phyloP scores from a whole-genome alignment of 2,797 vertebrate genomes.

The Sardinella longiceps region DNA sequence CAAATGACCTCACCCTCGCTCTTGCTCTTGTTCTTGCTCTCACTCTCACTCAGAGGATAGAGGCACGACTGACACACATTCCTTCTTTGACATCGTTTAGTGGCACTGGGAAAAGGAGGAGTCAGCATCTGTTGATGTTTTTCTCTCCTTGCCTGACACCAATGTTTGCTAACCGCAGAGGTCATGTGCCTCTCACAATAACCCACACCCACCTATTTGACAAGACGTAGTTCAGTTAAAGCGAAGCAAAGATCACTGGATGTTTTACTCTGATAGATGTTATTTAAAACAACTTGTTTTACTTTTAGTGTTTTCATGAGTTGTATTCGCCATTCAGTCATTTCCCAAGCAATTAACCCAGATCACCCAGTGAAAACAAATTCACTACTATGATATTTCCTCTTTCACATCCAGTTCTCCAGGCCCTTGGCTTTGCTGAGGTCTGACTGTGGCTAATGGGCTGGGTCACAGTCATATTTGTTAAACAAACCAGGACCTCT shows the following conservation, averaged over 20 bases:
- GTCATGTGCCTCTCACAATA: background rate
- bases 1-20: background rate
- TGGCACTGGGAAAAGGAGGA: background rate
- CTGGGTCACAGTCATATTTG: slow-evolving; percentile 27
- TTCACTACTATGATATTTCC: background rate
- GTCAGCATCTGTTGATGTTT: background rate
- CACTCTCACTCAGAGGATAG: background rate
- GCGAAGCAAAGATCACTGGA: background rate
- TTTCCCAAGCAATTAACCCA: background rate
- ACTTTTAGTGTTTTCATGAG: background rate
- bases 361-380: background rate
- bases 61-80: background rate
- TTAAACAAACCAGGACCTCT: background rate
- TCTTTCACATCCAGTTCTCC: background rate
- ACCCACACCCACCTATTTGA: background rate
- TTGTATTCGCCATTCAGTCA: background rate
- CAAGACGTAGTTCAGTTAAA: background rate
- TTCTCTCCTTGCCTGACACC: background rate
- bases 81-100: background rate
- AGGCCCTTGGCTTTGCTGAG: background rate
- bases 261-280: background rate
- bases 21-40: background rate
- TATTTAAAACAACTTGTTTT: too few relatives aligned
- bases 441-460: slow-evolving; percentile 1
- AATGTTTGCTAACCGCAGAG: background rate